phyloP scores from a whole-genome alignment of 1,140 invertebrate genomes.

The Aphaenogaster floridana region DNA sequence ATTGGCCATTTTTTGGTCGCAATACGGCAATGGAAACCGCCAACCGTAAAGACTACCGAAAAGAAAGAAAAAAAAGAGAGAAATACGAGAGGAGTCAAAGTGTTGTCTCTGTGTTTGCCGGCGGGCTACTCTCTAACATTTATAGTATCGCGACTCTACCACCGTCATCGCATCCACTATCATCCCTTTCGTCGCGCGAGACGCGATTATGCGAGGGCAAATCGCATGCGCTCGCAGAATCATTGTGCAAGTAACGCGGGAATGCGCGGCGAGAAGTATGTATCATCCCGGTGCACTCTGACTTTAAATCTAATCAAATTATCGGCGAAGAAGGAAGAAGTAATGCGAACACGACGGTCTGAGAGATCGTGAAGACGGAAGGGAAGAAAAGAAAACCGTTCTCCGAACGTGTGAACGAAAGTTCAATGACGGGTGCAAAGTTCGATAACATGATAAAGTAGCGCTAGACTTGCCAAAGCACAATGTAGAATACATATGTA shows the following conservation, averaged over 20 bases:
- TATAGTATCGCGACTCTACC: conserved; percentile 24
- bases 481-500: conserved; percentile 77
- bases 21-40: conserved; percentile 97
- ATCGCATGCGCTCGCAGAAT: not conserved
- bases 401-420: conserved; percentile 38
- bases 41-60: conserved; percentile 96
- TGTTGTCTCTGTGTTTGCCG: conserved; percentile 60
- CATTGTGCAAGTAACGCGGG: not conserved
- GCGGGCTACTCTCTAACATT: conserved; percentile 66
- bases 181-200: conserved; percentile 6
- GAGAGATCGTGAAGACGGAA: not conserved
- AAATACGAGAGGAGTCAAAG: conserved; percentile 73
- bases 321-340: not conserved
- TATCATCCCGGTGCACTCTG: not conserved
- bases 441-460: conserved; percentile 83
- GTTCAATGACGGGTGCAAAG: conserved; percentile 72
- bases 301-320: conserved; percentile 20
- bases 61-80: conserved; percentile 83
- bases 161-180: conserved; percentile 34
- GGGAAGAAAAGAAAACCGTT: conserved; percentile 31
- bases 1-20: conserved; percentile 92
- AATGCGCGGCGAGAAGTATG: not conserved
- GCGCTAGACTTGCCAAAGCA: conserved; percentile 87
- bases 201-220: not conserved
- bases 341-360: conserved; percentile 6